Conservation (phyloP, 2,888 invertebrate species). For the Tetragonula carbonaria region DNA sequence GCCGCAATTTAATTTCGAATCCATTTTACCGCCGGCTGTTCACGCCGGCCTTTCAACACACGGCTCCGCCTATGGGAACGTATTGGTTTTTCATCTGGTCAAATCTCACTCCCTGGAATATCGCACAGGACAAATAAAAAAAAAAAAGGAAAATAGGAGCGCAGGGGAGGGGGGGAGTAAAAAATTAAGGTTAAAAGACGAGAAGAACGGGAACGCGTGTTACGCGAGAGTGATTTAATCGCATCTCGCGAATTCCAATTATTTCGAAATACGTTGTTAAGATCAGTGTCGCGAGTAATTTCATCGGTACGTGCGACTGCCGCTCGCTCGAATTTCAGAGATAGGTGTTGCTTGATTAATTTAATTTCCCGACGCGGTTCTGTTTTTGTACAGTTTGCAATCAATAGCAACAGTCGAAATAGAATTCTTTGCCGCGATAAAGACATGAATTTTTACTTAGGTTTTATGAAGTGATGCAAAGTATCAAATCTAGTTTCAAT, state of each 20-base stretch:
- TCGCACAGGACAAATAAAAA: neutral
- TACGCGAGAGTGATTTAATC: neutral
- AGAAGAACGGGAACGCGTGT: neutral
- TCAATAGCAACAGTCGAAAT: no score
- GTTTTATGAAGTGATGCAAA: no score
- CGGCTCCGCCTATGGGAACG: constrained; percentile 14
- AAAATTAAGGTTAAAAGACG: no score
- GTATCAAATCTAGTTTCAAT: neutral
- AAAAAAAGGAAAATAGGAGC: no score
- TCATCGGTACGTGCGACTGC: neutral
- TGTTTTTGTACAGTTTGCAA: no score
- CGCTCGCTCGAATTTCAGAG: neutral
- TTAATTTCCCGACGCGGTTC: no score
- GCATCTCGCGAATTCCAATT: neutral
- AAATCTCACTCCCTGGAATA: constrained; percentile 15
- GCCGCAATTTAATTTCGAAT: constrained; percentile 64
- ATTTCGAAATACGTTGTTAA: neutral
- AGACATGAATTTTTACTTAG: no score
- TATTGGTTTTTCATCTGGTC: constrained; percentile 36
- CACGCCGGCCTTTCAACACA: constrained; percentile 20
- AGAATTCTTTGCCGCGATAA: no score
- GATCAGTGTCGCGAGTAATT: no score
- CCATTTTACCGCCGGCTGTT: constrained; percentile 54
- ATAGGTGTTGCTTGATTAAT: neutral
- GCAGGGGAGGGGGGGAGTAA: no score